These are phyloP conservation scores for Nemapogon koenigi DNA, from an alignment of 2,888 invertebrate genomes.

Conservation along the genomic window DNA sequence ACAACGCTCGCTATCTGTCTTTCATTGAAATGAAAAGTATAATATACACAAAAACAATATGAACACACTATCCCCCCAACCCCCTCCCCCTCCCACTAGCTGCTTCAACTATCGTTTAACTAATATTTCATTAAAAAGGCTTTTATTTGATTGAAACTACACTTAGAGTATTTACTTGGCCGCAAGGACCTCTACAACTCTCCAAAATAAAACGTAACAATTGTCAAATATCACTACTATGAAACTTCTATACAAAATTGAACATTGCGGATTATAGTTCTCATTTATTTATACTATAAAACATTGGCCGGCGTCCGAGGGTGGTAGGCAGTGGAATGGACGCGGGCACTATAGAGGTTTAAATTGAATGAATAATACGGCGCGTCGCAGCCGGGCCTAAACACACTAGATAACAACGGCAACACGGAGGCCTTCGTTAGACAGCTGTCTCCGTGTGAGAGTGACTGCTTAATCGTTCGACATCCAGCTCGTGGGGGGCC, in stretches of 20 bases:
- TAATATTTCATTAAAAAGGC: slow-evolving; percentile 57
- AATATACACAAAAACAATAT: slow-evolving; percentile 56
- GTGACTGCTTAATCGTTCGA: slow-evolving; percentile 90
- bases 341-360: too few relatives aligned
- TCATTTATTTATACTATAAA: slow-evolving; percentile 1
- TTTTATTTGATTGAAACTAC: slow-evolving; percentile 64
- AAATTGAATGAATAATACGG: too few relatives aligned
- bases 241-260: slow-evolving; percentile 64
- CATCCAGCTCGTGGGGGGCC: slow-evolving; percentile 90
- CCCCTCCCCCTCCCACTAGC: too few relatives aligned
- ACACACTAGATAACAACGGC: slow-evolving; percentile 24
- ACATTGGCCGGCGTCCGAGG: slow-evolving; percentile 32
- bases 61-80: slow-evolving; percentile 50
- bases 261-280: slow-evolving; percentile 53
- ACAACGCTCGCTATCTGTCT: slow-evolving; percentile 51
- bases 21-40: slow-evolving; percentile 59
- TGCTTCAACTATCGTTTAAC: slow-evolving; percentile 51
- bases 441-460: slow-evolving; percentile 96
- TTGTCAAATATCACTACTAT: slow-evolving; percentile 57
- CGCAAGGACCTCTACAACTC: slow-evolving; percentile 1
- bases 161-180: slow-evolving; percentile 64
- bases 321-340: slow-evolving; percentile 54
- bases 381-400: too few relatives aligned
- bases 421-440: slow-evolving; percentile 48
- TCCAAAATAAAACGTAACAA: slow-evolving; percentile 54